Evolutionary conservation across 2,797 vertebrate genomes (phyloP), one percentile per base, ranked within the genome.

Genomic region (Hypotaenidia okinawae): DNA sequence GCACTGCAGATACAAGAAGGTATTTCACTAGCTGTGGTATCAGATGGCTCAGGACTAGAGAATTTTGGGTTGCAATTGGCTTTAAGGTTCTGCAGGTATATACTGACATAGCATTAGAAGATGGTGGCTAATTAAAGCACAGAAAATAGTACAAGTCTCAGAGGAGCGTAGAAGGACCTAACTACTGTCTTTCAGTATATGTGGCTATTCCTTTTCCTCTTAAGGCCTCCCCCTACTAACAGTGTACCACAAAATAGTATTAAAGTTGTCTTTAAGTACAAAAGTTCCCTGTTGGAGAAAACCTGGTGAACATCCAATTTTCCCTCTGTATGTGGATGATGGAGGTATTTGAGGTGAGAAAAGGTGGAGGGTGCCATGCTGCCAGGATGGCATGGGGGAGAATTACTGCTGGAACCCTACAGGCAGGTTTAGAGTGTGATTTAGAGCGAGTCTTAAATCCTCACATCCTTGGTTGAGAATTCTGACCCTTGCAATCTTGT

Each of bases 371-470:
- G 4, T 89, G 35, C 45, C 10, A 0, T 76, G 27, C 28, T 81
- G 62, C 47, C 58, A 66, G 61, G 30, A 14, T 75, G 51, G 41
- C 19, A 9, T 23, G 5, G 0, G 4, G 45, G 9, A 27, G 27
- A 90, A 74, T 39, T 35, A 23, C 68, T 84, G 49, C 70, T 93
- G 84, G 78, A 84, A 70, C 13, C 45, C 77, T 68, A 45, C 30
- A 45, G 33, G 51, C 67, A 24, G 47, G 33, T 66, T 67, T 83
- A 52, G 51, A 24, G 69, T 41, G 25, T 49, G 59, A 75, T 90
- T 66, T 79, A 79, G 43, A 73, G 37, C 27, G n/a, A 35, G 21
- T 69, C 47, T 83, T 90, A 76, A 80, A 68, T 57, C 43, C 57
- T 64, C 52, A 69, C 82, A 33, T 79, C 45, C 10, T 7, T 28